Base-by-base conservation (phyloP, 2,888 invertebrate species). In the Drosophila pseudotalamancana region DNA sequence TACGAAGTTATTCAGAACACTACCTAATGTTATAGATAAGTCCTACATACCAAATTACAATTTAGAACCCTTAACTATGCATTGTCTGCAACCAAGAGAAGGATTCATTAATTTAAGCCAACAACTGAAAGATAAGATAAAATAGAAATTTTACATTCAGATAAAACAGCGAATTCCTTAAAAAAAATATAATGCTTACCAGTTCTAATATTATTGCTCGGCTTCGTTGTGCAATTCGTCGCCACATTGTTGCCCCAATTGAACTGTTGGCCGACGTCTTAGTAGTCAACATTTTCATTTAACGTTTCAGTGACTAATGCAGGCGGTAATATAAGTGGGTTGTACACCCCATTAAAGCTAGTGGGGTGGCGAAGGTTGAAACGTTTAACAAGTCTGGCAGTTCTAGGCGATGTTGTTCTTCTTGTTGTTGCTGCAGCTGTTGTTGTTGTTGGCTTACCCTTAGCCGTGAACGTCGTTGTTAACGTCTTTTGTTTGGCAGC, bases 401-500 rank as follows among this genome's bases (percentile, higher is more conserved):
- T 59, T 56, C 55, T 54, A 40, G 18, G 27, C 39, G 42, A 45
- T 32, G 50, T 55, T 6, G 11, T 37, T 32, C 46, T 27, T 48
- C 21, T 29, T 55, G 39, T 55, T 49, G 39, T 37, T 53, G n/a
- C n/a, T n/a, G n/a, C n/a, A 11, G 29, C 11, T 29, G 29, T 31
- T 56, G 39, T 53, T 51, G 32, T 27, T 51, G 35, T 39, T 51
- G 37, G 14, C 56, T 67, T 53, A 56, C 55, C 55, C 70, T 61
- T 18, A 67, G 54, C 51, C 57, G 50, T 62, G 49, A 50, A 56
- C 49, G 53, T 48, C 37, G 54, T 48, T 55, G 48, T 73, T 73
- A 73, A 73, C 65, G 65, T 64, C 66, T 63, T 69, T 79, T 64
- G 43, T 72, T 62, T 60, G 60, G 56, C 84, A 83, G 82, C 84